Percentiles rank a stretch among this genome's conserved stretches.
Evolutionary conservation across 2,797 vertebrate genomes (phyloP).

Genomic region (Mus minutoides): DNA sequence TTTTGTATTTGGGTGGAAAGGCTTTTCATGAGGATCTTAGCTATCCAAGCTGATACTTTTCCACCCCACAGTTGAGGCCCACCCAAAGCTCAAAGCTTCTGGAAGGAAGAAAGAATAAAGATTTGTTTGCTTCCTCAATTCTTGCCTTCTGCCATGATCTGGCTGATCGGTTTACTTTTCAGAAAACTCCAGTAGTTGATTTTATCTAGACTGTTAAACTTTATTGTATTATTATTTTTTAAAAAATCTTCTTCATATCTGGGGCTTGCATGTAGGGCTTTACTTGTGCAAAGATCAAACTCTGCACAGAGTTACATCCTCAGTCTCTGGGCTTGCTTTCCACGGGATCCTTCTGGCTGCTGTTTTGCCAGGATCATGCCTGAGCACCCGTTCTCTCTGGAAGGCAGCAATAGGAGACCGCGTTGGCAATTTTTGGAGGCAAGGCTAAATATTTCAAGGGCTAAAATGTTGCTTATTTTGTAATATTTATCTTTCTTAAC

Average conservation of each 20-base stretch:
- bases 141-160: neutral
- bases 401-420: neutral
- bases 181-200: neutral
- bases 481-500: neutral
- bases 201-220: neutral
- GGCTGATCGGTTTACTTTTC: slow-evolving; percentile 6
- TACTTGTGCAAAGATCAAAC: neutral
- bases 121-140: too few relatives aligned
- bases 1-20: neutral
- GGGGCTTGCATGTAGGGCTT: neutral
- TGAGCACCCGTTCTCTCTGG: neutral
- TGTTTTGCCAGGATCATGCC: neutral
- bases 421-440: neutral
- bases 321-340: neutral
- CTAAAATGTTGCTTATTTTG: neutral
- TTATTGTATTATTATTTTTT: neutral
- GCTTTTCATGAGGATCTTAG: neutral
- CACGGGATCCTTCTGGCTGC: neutral
- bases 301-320: neutral
- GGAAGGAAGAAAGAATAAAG: neutral
- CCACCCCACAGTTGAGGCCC: neutral
- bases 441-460: neutral
- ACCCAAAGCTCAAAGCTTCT: neutral
- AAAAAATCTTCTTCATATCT: too few relatives aligned
- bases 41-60: neutral